Evolutionary conservation across 2,113 vertebrate genomes (phyloP), one percentile per base, ranked within the genome.

Genomic region (Lycaon pictus): DNA sequence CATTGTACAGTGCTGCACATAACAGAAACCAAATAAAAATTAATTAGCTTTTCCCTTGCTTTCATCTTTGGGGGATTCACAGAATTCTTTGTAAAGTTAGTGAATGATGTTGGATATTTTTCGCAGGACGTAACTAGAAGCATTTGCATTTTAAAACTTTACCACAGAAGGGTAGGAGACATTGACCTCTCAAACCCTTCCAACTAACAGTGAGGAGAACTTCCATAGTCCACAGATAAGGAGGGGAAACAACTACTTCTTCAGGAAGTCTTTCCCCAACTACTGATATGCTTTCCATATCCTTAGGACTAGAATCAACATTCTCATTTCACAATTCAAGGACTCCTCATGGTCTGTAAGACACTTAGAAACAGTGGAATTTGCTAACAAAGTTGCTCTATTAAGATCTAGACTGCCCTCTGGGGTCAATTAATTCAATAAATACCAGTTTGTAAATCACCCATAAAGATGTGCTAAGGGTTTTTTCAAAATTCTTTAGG

Each of bases 401-500:
- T 32, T n/a, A 92, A 58, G 56, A 91, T 90, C 56, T 51, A 67
- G n/a, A 79, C 53, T 81, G 29, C 25, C n/a, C 20, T 79, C 43
- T 76, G 43, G 10, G 32, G 27, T 74, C 82, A 85, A n/a, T 93
- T 80, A 93, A 88, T 74, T 90, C 58, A 88, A 62, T 7, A 85
- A 80, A 62, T 22, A 53, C 19, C 77, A 62, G 74, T 76, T 62
- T 84, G 15, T 15, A 43, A 80, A 56, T 90, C 27, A 90, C 9
- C 65, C 25, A 72, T 63, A 83, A 93, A 97, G 29, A 43, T 72
- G 20, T 87, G 60, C 19, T 87, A 37, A 72, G 9, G 8, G 43
- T 56, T 65, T 88, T 58, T 48, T 55, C 62, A 91, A 95, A 94
- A 87, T 32, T 63, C 13, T 88, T 72, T 95, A 67, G 79, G 35